A percentile compares a stretch with the other conserved stretches of the same genome.
Conservation (phyloP, 2,888 invertebrate genomes). For the Ptilodon capucinus region DNA sequence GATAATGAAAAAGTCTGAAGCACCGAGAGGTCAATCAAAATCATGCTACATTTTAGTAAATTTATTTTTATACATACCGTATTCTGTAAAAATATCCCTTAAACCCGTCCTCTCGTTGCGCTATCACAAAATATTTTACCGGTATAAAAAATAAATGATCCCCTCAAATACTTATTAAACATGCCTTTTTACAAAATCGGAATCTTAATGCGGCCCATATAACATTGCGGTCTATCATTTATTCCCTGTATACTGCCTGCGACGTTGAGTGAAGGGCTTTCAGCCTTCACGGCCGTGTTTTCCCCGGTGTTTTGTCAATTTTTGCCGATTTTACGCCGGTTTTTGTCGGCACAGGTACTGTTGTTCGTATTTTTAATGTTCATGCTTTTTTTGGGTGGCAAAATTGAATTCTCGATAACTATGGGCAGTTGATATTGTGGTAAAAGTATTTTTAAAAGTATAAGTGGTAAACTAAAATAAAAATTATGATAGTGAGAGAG, state of each 20-base stretch:
- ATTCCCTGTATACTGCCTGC: conserved; percentile 18
- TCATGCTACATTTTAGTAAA: too few species aligned
- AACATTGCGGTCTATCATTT: conserved; percentile 24
- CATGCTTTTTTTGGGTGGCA: not conserved
- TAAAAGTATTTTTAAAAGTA: not conserved
- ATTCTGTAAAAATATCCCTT: not conserved
- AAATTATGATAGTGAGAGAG: too few species aligned
- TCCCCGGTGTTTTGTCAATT: conserved; percentile 12
- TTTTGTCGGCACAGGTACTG: not conserved
- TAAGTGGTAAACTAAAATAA: too few species aligned
- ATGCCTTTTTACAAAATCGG: conserved; percentile 30
- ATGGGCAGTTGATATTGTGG: not conserved
- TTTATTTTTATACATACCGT: not conserved
- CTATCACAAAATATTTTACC: not conserved
- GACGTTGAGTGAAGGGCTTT: conserved; percentile 13
- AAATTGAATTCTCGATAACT: not conserved
- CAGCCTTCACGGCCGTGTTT: conserved; percentile 9
- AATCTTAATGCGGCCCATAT: conserved; percentile 16
- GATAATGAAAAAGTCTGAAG: too few species aligned
- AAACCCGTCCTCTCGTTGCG: not conserved
- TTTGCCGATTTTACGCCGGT: conserved; percentile 1
- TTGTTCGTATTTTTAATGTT: not conserved
- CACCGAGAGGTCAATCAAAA: too few species aligned
- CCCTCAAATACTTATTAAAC: conserved; percentile 16
- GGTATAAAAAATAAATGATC: conserved; percentile 17